Evolutionary conservation across 2,797 vertebrate genomes (phyloP), one percentile per base, ranked within the genome.

Genomic region (Pantherophis alleghaniensis): DNA sequence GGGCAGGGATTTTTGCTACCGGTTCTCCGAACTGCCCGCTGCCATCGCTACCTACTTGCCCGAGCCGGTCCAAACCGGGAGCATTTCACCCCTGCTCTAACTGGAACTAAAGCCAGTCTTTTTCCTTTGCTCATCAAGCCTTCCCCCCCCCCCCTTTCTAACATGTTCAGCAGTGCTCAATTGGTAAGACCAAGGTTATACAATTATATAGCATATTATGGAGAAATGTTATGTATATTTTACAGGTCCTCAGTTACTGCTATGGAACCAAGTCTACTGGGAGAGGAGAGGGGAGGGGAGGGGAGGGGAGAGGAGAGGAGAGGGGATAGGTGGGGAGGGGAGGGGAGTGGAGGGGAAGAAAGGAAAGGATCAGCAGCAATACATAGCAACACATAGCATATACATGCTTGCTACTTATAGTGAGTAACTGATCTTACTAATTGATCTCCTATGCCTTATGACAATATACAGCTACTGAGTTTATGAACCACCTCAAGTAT

Each of bases 41-140:
- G 42, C 42, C 42, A 42, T 42, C 3, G 0, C 42, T 42, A 42
- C 42, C 42, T 42, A 42, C 42, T 42, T 4, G 42, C 42, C 42
- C 42, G 3, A 42, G 42, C 42, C 42, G 3, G 42, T 42, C 42
- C 42, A 0, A 42, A 42, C 42, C 3, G 42, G 42, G 42, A 42
- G 42, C 42, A 42, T 42, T 42, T 42, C 42, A 42, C 42, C 42
- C 42, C 42, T 42, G 42, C 95, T 94, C 61, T 16, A 16, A 9
- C 69, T 95, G 95, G 95, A 96, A 97, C 96, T 96, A 97, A 96
- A 93, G 89, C 92, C 94, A 95, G 95, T 96, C 94, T 47, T 88
- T 93, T 95, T 59, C 89, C 13, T 24, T 79, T 79, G 37, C 18
- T 79, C 37, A 24, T 20, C 20, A 83, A 24, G 6, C 32, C 24